Percentiles rank a stretch among this genome's conserved stretches.
phyloP scores from a whole-genome alignment of 2,888 invertebrate species.

The Auanema freiburgensis region DNA sequence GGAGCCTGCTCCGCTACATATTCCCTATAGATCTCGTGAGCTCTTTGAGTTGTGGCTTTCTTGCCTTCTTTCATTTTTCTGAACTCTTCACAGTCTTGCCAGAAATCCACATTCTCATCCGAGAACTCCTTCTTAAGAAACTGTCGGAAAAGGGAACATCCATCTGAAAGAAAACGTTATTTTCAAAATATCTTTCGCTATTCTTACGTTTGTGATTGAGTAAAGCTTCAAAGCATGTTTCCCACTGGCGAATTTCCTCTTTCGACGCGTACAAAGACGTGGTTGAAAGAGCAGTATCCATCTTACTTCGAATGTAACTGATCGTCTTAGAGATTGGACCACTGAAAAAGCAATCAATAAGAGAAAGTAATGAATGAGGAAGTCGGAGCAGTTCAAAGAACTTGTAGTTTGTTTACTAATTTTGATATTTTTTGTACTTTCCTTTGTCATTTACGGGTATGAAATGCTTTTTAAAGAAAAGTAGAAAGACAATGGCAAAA shows the following conservation, averaged over 20 bases:
- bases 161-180: slow-evolving; percentile 45
- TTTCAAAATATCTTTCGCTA: not conserved
- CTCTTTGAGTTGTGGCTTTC: slow-evolving; percentile 48
- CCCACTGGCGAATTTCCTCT: slow-evolving; percentile 59
- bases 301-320: slow-evolving; percentile 49
- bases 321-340: slow-evolving; percentile 56
- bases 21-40: slow-evolving; percentile 51
- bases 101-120: slow-evolving; percentile 61
- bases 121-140: slow-evolving; percentile 56
- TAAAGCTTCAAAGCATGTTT: slow-evolving; percentile 50
- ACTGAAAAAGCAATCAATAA: slow-evolving; percentile 32
- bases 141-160: slow-evolving; percentile 53
- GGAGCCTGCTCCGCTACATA: slow-evolving; percentile 51
- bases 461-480: no score
- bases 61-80: slow-evolving; percentile 59
- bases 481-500: no score
- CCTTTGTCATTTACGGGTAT: no score
- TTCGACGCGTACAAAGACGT: slow-evolving; percentile 51
- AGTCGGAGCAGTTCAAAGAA: no score
- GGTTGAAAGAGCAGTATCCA: slow-evolving; percentile 48
- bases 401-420: no score
- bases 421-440: no score
- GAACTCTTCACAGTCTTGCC: slow-evolving; percentile 58
- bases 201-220: slow-evolving; percentile 56
- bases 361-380: no score